Evolutionary conservation across 2,797 vertebrate species (phyloP).

Genomic region (Argya squamiceps): DNA sequence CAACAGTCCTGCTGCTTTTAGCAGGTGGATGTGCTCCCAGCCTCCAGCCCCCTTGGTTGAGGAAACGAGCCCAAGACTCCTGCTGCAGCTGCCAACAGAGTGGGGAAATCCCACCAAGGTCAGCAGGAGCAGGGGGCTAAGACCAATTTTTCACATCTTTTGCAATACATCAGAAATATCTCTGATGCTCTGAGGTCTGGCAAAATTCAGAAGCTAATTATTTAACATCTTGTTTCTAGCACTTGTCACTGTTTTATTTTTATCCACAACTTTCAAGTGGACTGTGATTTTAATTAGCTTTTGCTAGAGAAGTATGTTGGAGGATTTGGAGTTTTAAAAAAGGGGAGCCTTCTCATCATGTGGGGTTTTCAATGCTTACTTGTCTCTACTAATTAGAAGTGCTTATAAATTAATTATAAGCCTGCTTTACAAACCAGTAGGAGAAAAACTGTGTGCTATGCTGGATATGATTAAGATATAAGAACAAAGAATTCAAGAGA

Average conservation of each 20-base stretch:
- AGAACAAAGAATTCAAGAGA: not conserved
- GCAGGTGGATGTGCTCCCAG: not conserved
- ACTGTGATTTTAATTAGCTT: not conserved
- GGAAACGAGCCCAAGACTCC: not conserved
- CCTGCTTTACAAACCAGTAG: slow-evolving; percentile 19
- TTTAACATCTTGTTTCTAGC: not conserved
- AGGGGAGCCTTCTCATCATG: not conserved
- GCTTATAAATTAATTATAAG: slow-evolving; percentile 56
- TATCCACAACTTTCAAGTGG: not conserved
- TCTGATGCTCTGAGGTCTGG: not conserved
- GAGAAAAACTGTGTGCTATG: not conserved
- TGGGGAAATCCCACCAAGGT: accelerated
- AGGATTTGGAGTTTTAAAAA: not conserved
- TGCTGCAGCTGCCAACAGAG: not conserved
- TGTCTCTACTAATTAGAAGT: slow-evolving; percentile 47
- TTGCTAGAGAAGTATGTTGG: not conserved
- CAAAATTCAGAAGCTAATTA: not conserved
- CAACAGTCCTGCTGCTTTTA: not conserved
- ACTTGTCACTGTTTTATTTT: not conserved
- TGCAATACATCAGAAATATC: not conserved
- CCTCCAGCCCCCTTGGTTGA: accelerated
- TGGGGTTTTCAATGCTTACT: not conserved
- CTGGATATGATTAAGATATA: not conserved
- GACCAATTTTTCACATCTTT: not conserved
- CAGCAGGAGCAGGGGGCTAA: accelerated